Evolutionary conservation across 2,888 invertebrate genomes (phyloP).

Genomic region (Catonia carolina): DNA sequence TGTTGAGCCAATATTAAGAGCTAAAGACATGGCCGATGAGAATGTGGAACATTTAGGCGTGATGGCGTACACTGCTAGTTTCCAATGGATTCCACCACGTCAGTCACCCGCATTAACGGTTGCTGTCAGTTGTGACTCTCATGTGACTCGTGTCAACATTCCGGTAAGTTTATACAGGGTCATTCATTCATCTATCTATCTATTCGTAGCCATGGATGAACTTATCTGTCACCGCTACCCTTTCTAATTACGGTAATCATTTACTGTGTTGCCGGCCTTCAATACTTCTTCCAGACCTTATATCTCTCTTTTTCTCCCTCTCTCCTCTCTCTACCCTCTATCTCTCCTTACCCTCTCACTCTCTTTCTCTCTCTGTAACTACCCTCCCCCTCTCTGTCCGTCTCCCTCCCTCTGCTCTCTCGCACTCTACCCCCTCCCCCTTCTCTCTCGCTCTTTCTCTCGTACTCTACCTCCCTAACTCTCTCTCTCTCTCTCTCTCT

Average conservation of each 20-base stretch:
- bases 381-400: neutral
- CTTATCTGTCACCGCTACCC: too few species aligned
- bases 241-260: too few species aligned
- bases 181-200: too few species aligned
- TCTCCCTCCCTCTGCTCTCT: neutral
- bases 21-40: slow-evolving; percentile 90
- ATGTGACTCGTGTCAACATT: slow-evolving; percentile 79
- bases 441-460: slow-evolving; percentile 34
- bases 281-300: neutral
- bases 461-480: slow-evolving; percentile 30
- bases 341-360: neutral
- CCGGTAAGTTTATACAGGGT: slow-evolving; percentile 66
- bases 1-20: slow-evolving; percentile 81
- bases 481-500: slow-evolving; percentile 12
- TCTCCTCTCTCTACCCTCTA: neutral
- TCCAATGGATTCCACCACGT: slow-evolving; percentile 80
- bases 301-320: neutral
- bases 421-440: slow-evolving; percentile 9
- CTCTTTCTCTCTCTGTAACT: neutral
- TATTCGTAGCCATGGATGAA: too few species aligned
- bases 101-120: slow-evolving; percentile 78
- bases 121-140: slow-evolving; percentile 70
- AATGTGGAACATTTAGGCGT: slow-evolving; percentile 95
- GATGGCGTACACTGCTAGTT: slow-evolving; percentile 93
- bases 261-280: neutral